Base-by-base conservation (phyloP, 23 tunicate species). In the Aplidium turbinatum region DNA sequence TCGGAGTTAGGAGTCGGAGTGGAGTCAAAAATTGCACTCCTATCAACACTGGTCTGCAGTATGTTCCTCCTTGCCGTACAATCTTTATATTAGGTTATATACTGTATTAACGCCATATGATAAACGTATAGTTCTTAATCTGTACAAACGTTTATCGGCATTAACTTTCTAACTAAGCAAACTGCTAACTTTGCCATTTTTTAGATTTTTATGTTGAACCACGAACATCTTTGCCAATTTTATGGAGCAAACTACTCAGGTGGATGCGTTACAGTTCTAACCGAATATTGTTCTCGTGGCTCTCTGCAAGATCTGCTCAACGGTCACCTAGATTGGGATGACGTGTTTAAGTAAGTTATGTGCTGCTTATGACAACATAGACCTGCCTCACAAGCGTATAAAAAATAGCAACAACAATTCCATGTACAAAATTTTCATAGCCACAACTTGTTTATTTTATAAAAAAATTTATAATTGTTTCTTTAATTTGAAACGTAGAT, bases 211-310 rank as follows among this genome's bases (percentile, higher is more conserved):
- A 50, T 46, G 69, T 52, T 90, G 40, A 69, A 83, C 26, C 80
- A 90, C 35, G 85, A 83, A 46, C 97, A 90, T 64, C 42, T 90
- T 4, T 90, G 97, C 78, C 50, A 86, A 19, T 78, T 90, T 50
- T 77, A 69, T 62, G 97, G 97, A 19, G 87, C 83, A n/a, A 57
- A 85, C 68, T 31, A 82, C 64, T 68, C 68, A 57, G 79, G 80
- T 5, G 31, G 25, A 31, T 58, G 72, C 25, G 53, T 63, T 27
- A 51, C 80, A 5, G 26, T 81, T 23, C 35, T 81, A 16, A 79
- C 69, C 6, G 96, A 88, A 63, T 88, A 88, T 61, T 88, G 96
- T 83, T 50, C 51, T 20, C 68, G 96, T 29, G 96, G 96, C 1
- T 81, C 87, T 3, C 50, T 88, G 58, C 74, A 81, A 58, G 87